A percentile compares a stretch with the other conserved stretches of the same genome.
phyloP scores from a whole-genome alignment of 2,888 invertebrate genomes.

The Penaeus monodon region DNA sequence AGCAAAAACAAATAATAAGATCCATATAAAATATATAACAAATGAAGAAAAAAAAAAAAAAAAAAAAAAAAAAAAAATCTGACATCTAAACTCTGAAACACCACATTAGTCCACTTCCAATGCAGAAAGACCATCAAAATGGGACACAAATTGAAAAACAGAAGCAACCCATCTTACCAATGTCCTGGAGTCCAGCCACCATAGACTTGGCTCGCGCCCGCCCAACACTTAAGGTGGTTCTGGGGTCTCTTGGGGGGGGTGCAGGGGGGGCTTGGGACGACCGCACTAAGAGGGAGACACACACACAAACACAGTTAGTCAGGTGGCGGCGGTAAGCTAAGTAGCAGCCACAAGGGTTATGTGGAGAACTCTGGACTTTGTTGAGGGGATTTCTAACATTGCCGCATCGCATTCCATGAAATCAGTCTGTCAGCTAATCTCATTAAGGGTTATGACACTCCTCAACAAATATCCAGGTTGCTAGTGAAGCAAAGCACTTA shows the following conservation, averaged over 20 bases:
- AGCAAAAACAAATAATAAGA: background rate
- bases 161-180: conserved; percentile 73
- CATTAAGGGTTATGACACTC: background rate
- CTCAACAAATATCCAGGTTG: conserved; percentile 41
- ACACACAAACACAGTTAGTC: conserved; percentile 55
- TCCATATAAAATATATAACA: background rate
- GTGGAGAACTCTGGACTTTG: conserved; percentile 7
- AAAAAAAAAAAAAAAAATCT: background rate
- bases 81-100: too few relatives aligned
- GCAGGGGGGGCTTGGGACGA: conserved; percentile 81
- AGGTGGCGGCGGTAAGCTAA: conserved; percentile 39
- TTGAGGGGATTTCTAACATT: conserved; percentile 20
- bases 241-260: conserved; percentile 93
- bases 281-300: conserved; percentile 56
- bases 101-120: too few relatives aligned
- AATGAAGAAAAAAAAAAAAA: background rate
- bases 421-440: too few relatives aligned
- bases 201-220: conserved; percentile 91
- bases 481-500: conserved; percentile 33
- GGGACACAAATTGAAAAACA: background rate
- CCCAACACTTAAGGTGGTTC: conserved; percentile 93
- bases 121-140: too few relatives aligned
- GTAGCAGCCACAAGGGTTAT: conserved; percentile 36
- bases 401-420: too few relatives aligned
- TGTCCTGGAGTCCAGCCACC: conserved; percentile 82